Base-by-base conservation (phyloP, 2,888 invertebrate genomes). In the Eupithecia vulgata region DNA sequence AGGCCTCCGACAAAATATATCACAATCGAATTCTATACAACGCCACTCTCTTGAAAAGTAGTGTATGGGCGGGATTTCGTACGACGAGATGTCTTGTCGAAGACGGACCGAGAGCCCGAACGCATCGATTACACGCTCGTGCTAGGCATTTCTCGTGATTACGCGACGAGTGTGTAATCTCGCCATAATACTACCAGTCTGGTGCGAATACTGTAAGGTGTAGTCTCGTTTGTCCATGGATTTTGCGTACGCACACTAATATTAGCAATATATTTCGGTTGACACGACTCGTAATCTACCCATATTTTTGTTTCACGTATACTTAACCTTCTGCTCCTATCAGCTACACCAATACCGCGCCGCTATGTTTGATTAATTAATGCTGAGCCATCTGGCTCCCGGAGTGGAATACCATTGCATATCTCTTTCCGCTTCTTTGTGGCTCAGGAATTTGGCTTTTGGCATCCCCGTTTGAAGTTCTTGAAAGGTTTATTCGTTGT, bases 311-410 rank as follows among this genome's bases (percentile, higher is more conserved):
- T 25, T 59, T 10, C 21, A 30, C 25, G 12, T 8, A 7, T 4
- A 62, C 5, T 21, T 65, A 25, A 37, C 21, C 40, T 40, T 65
- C 37, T 65, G 65, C 10, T 25, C 35, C 10, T 4, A n/a, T 37
- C 37, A 37, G 35, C 6, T 59, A 37, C 48, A 65, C 8, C 34
- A 4, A 57, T 68, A 71, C 71, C 62, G 69, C 73, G 76, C 67
- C 52, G 76, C 79, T 76, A 72, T 79, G 83, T 84, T 86, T 84
- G 85, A 85, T 86, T 86, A 86, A 87, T 85, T 85, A 83, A 81
- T 83, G 80, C 77, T 80, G 75, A 77, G 72, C 79, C 80, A 78
- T 72, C 76, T 76, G 80, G 67, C 78, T 70, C 45, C 70, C 65
- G 30, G 69, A 71, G 67, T 67, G 75, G 78, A 70, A 78, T 79